Evolutionary conservation across 2,113 vertebrate species (phyloP).

Genomic region (Tychaedon coryphoeus): DNA sequence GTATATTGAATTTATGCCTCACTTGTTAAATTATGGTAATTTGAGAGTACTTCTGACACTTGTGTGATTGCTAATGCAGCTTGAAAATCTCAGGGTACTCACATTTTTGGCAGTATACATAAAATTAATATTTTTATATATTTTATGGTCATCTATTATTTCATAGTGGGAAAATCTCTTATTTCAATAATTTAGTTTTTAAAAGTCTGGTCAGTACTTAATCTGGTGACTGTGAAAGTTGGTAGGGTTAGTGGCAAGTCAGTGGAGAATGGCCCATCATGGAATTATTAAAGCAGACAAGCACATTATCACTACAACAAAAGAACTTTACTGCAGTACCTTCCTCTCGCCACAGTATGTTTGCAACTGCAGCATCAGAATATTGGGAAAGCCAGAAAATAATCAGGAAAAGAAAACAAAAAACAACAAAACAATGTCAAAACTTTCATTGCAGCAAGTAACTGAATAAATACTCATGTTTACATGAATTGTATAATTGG

Average conservation of each 20-base stretch:
- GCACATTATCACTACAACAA: slow-evolving; percentile 66
- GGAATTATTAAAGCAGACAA: slow-evolving; percentile 68
- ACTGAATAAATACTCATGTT: slow-evolving; percentile 26
- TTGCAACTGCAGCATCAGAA: slow-evolving; percentile 87
- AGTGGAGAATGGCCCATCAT: slow-evolving; percentile 51
- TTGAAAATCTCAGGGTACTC: not conserved
- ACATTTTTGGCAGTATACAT: not conserved
- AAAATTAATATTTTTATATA: not conserved
- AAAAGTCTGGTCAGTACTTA: not conserved
- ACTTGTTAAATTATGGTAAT: slow-evolving; percentile 36
- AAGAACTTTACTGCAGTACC: slow-evolving; percentile 80
- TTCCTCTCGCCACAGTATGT: slow-evolving; percentile 99
- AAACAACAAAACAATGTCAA: slow-evolving; percentile 62
- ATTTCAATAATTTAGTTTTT: not conserved
- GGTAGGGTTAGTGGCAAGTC: slow-evolving; percentile 39
- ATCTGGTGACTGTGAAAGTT: not conserved
- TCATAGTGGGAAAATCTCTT: not conserved
- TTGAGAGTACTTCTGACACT: slow-evolving; percentile 1
- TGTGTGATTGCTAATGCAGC: not conserved
- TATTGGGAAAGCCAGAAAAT: slow-evolving; percentile 60
- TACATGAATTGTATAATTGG: not conserved
- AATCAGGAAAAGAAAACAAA: slow-evolving; percentile 55
- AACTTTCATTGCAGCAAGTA: slow-evolving; percentile 16
- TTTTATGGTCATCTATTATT: not conserved
- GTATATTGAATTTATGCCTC: slow-evolving; percentile 1